A percentile compares a stretch with the other conserved stretches of the same genome.
phyloP scores from a whole-genome alignment of 2,797 vertebrate genomes.

The Chelon auratus region DNA sequence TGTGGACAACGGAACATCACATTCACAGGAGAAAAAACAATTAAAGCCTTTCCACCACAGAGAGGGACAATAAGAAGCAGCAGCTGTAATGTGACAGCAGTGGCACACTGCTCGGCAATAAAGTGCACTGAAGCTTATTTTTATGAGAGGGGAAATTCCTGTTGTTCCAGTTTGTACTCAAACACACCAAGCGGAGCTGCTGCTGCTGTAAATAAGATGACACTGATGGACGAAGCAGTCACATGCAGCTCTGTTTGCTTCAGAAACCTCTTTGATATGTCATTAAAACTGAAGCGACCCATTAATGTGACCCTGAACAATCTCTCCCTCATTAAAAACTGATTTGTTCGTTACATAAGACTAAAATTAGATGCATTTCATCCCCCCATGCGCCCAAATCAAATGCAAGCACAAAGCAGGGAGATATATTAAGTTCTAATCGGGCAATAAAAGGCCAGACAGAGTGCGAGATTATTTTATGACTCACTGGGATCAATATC shows the following conservation, averaged over 20 bases:
- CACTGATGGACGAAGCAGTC: slow-evolving; percentile 38
- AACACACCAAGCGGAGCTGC: slow-evolving; percentile 53
- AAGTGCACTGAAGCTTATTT: slow-evolving; percentile 71
- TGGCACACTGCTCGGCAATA: slow-evolving; percentile 55
- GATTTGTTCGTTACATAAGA: slow-evolving; percentile 57
- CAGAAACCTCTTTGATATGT: slow-evolving; percentile 31
- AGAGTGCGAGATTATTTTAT: slow-evolving; percentile 40
- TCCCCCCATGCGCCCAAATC: slow-evolving; percentile 12
- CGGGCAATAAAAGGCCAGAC: slow-evolving; percentile 47
- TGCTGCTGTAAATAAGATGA: slow-evolving; percentile 51
- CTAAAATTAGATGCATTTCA: slow-evolving; percentile 38
- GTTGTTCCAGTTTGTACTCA: slow-evolving; percentile 69
- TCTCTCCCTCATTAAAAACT: slow-evolving; percentile 55
- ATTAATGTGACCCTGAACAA: slow-evolving; percentile 45
- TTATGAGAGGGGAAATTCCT: slow-evolving; percentile 74
- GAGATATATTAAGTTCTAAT: slow-evolving; percentile 45
- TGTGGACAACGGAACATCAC: background rate
- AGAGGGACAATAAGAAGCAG: slow-evolving; percentile 33
- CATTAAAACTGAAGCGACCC: slow-evolving; percentile 39
- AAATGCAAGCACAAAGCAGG: slow-evolving; percentile 32
- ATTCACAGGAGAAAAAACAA: background rate
- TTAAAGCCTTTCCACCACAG: slow-evolving; percentile 33
- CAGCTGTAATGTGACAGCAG: slow-evolving; percentile 59
- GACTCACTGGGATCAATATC: slow-evolving; percentile 60
- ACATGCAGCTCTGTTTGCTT: slow-evolving; percentile 36